Evolutionary conservation across 2,888 invertebrate species (phyloP).

Genomic region (Germaria angustata): DNA sequence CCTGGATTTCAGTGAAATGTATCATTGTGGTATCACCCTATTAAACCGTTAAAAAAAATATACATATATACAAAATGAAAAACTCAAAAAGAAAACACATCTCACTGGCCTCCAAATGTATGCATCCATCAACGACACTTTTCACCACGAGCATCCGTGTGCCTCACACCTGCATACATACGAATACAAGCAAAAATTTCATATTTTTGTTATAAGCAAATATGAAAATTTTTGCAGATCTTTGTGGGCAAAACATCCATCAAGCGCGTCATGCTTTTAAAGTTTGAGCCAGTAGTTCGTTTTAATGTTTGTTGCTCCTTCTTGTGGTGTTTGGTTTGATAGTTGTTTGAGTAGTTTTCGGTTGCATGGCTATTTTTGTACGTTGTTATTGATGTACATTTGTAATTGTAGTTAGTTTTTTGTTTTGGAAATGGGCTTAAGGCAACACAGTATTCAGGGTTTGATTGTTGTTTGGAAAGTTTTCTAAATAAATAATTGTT

Average conservation of each 20-base stretch:
- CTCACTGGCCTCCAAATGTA: slow-evolving; percentile 43
- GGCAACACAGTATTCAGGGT: neutral
- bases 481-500: neutral
- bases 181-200: no score
- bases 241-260: slow-evolving; percentile 34
- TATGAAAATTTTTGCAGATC: neutral
- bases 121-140: slow-evolving; percentile 37
- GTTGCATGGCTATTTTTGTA: neutral
- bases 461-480: neutral
- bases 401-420: slow-evolving; percentile 2
- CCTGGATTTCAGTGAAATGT: slow-evolving; percentile 14
- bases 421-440: slow-evolving; percentile 11
- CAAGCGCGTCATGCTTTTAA: slow-evolving; percentile 48
- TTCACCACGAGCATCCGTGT: slow-evolving; percentile 28
- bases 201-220: neutral
- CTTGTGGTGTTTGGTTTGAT: slow-evolving; percentile 4
- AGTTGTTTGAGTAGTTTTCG: slow-evolving; percentile 17
- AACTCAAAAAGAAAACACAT: slow-evolving; percentile 4
- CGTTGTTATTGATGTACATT: neutral
- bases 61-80: neutral
- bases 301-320: neutral
- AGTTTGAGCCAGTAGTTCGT: slow-evolving; percentile 5
- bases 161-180: neutral
- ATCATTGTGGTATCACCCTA: slow-evolving; percentile 37
- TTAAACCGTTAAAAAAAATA: neutral